A percentile compares a stretch with the other conserved stretches of the same genome.
phyloP scores from a whole-genome alignment of 2,888 invertebrate genomes.

The Congeria kusceri region DNA sequence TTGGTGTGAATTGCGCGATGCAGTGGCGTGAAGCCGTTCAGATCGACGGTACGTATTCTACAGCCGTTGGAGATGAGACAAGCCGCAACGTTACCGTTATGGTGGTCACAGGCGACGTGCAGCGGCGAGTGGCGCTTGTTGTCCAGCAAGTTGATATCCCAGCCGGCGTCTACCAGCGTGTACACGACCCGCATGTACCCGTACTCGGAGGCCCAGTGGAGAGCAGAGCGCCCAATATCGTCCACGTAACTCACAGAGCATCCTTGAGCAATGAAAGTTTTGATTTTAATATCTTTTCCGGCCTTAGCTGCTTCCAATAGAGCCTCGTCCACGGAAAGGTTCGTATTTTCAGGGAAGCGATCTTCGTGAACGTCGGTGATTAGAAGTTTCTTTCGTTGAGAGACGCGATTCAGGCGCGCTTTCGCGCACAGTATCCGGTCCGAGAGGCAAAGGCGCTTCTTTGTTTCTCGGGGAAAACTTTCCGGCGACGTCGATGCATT shows the following conservation, averaged over 20 bases:
- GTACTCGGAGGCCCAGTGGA: constrained; percentile 80
- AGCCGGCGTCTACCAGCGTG: constrained; percentile 69
- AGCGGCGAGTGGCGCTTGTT: constrained; percentile 76
- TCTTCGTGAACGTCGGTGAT: constrained; percentile 54
- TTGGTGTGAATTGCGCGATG: constrained; percentile 79
- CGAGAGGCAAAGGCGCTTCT: constrained; percentile 58
- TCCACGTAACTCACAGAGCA: constrained; percentile 63
- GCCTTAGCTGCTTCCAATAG: constrained; percentile 76
- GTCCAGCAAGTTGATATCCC: constrained; percentile 73
- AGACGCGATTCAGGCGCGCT: constrained; percentile 54
- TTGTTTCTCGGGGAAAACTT: constrained; percentile 25
- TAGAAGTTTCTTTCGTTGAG: constrained; percentile 56
- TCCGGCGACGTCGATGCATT: constrained; percentile 8
- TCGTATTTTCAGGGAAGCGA: constrained; percentile 62
- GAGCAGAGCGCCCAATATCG: constrained; percentile 70
- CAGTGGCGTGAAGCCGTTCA: constrained; percentile 73
- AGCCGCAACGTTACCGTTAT: constrained; percentile 73
- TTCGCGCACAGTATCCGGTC: constrained; percentile 60
- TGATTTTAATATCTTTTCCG: constrained; percentile 73
- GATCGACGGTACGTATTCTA: constrained; percentile 72
- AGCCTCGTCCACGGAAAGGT: constrained; percentile 64
- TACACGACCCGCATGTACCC: constrained; percentile 73
- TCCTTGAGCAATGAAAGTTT: constrained; percentile 59
- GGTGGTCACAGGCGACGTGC: constrained; percentile 78
- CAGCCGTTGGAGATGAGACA: constrained; percentile 74